Conservation (phyloP, 2,113 vertebrate species). For the Ramphastos sulfuratus region DNA sequence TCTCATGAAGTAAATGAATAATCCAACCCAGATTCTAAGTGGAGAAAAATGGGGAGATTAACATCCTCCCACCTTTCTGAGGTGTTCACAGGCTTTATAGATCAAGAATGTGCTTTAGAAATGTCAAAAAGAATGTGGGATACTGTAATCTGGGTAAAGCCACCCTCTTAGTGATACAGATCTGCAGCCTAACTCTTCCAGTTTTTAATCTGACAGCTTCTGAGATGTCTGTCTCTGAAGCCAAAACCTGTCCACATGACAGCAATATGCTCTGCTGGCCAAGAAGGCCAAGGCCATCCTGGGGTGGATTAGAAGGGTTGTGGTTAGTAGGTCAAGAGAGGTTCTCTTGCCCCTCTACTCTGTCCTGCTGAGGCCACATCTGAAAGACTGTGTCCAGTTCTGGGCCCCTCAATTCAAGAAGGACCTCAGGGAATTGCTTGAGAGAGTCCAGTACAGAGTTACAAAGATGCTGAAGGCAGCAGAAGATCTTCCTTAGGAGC, state of each 20-base stretch:
- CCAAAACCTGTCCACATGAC: neutral
- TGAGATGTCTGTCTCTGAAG: neutral
- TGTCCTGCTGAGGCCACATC: too few relatives aligned
- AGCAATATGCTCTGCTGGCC: too few relatives aligned
- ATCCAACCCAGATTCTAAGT: neutral
- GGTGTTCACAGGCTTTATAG: neutral
- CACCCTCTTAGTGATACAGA: neutral
- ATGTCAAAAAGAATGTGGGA: neutral
- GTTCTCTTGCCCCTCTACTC: too few relatives aligned
- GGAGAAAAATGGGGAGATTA: neutral
- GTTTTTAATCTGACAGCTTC: neutral
- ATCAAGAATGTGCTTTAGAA: constrained; percentile 2
- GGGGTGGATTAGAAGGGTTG: too few relatives aligned
- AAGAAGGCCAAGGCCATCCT: too few relatives aligned
- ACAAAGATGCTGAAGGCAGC: neutral
- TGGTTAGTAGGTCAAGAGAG: too few relatives aligned
- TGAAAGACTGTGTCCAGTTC: too few relatives aligned
- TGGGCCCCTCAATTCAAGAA: too few relatives aligned
- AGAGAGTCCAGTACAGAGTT: too few relatives aligned
- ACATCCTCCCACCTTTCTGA: neutral
- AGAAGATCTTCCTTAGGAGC: neutral
- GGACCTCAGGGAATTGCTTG: too few relatives aligned
- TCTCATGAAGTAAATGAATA: neutral
- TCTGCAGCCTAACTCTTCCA: neutral
- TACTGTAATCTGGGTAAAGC: neutral